These are phyloP conservation scores for Stegana nigrithorax DNA, from an alignment of 2,888 invertebrate species.

Conservation along the genomic window DNA sequence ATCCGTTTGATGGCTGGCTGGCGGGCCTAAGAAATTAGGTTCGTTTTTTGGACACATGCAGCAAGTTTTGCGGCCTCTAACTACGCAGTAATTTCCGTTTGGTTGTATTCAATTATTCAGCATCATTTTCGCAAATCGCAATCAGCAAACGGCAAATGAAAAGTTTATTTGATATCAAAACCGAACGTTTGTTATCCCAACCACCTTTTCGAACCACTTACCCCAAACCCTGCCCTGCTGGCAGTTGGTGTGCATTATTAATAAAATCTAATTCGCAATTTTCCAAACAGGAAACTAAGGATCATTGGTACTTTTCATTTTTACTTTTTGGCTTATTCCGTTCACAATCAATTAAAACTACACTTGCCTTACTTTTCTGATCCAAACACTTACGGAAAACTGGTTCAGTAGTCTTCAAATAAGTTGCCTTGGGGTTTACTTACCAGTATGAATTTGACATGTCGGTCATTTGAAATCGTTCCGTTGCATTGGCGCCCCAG, in stretches of 20 bases:
- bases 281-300: slow-evolving; percentile 32
- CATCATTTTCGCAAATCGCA: slow-evolving; percentile 31
- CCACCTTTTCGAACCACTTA: neutral
- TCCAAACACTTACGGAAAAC: no score
- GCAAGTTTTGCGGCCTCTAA: slow-evolving; percentile 19
- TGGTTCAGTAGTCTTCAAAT: no score
- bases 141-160: slow-evolving; percentile 19
- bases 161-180: neutral
- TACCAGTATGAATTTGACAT: neutral
- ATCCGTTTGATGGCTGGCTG: neutral
- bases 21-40: neutral
- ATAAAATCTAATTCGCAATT: slow-evolving; percentile 31
- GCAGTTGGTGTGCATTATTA: slow-evolving; percentile 31
- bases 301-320: slow-evolving; percentile 24
- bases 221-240: slow-evolving; percentile 20
- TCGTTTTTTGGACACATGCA: neutral
- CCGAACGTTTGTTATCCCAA: neutral
- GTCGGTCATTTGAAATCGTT: no score
- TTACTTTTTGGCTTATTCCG: no score
- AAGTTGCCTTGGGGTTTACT: no score
- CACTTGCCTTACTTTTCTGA: no score
- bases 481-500: no score
- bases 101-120: slow-evolving; percentile 40
- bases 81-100: slow-evolving; percentile 40
- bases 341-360: no score